phyloP scores from a whole-genome alignment of 1,140 invertebrate genomes.

The Amphibalanus amphitrite region DNA sequence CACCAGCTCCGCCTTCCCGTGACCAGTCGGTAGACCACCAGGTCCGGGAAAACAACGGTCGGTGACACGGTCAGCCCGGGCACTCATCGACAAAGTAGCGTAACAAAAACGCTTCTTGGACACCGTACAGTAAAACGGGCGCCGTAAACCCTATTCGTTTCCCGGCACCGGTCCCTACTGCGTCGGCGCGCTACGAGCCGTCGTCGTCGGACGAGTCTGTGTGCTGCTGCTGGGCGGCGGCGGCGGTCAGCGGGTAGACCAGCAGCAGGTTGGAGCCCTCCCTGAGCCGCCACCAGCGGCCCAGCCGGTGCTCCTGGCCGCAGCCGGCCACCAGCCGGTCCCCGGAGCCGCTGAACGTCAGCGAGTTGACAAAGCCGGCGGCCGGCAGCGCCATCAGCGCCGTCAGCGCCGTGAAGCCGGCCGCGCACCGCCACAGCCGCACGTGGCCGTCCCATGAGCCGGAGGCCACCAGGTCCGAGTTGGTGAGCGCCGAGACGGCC shows the following conservation, averaged over 20 bases:
- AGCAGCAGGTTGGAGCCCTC: constrained; percentile 64
- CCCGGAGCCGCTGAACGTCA: constrained; percentile 57
- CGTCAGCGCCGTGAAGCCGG: constrained; percentile 46
- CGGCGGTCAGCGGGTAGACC: constrained; percentile 34
- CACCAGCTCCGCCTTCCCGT: too few relatives aligned
- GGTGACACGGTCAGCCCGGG: too few relatives aligned
- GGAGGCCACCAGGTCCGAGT: constrained; percentile 80
- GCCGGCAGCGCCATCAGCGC: constrained; percentile 52
- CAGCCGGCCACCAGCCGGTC: constrained; percentile 59
- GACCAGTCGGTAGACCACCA: too few relatives aligned
- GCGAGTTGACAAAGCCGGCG: constrained; percentile 73
- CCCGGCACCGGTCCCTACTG: too few relatives aligned
- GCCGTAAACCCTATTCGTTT: too few relatives aligned
- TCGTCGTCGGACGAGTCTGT: too few relatives aligned
- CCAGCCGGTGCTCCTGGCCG: constrained; percentile 82
- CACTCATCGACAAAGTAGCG: too few relatives aligned
- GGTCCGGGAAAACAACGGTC: too few relatives aligned
- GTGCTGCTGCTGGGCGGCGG: too few relatives aligned
- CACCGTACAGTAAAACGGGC: too few relatives aligned
- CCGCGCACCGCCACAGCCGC: constrained; percentile 63
- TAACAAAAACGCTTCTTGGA: too few relatives aligned
- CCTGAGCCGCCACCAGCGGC: constrained; percentile 71
- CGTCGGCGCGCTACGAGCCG: too few relatives aligned
- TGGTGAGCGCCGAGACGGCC: constrained; percentile 53
- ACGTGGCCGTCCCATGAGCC: constrained; percentile 73